Evolutionary conservation across 2,888 invertebrate genomes (phyloP), one percentile per base, ranked within the genome.

Genomic region (Branchipolynoe longqiensis): DNA sequence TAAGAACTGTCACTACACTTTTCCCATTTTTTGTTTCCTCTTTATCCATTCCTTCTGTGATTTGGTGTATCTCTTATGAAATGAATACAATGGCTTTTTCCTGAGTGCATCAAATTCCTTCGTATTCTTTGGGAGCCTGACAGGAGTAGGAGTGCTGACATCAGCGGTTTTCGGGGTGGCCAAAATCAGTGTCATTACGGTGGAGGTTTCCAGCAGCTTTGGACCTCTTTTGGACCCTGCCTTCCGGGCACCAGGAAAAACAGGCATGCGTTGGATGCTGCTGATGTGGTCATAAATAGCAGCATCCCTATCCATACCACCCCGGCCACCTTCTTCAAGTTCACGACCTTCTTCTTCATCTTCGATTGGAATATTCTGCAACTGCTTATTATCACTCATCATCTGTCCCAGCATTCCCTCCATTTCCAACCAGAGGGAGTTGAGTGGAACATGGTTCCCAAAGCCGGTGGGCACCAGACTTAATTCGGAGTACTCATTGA

Each of bases 401-500:
- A 78, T 78, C 4, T 25, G 12, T 28, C 22, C n/a, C 2, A 78
- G 54, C 3, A 78, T 31, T 6, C 31, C 78, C 28, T 78, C 48
- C 78, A 78, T 78, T 33, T 78, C 28, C 78, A 78, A 18, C 78
- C 78, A 78, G 28, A 78, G 78, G 1, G 78, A n/a, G 28, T 78
- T 78, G n/a, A 78, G 78, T 0, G 78, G 78, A 41, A 78, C 48
- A 12, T 78, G 25, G 22, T 22, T 78, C 14, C 78, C 78, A 18
- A n/a, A 48, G 28, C 78, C 78, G 28, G 78, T 48, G 2, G 78
- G 78, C 25, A 78, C 78, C 48, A 78, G 28, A 28, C 54, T 28
- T 1, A 48, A 14, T 41, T 78, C 78, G n/a, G 8, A 2, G 28
- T 78, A 14, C 48, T 78, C 78, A n/a, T 78, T 48, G 28, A 78